Conservation (phyloP, 2,797 vertebrate genomes). For the Phoebastria nigripes region DNA sequence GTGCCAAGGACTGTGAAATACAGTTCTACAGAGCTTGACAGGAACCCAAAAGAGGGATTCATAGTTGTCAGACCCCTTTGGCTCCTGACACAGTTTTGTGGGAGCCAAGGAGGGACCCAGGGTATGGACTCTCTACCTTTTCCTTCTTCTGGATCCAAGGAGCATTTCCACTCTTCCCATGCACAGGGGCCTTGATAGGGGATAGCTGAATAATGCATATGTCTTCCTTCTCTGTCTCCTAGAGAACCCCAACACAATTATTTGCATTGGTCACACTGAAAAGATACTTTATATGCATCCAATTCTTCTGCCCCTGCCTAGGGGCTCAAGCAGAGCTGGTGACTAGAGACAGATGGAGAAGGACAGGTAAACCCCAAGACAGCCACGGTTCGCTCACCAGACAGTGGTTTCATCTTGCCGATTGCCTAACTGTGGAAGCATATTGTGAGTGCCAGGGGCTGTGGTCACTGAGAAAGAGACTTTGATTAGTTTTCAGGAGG, state of each 20-base stretch:
- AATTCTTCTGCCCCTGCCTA: background rate
- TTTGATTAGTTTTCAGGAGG: slow-evolving; percentile 37
- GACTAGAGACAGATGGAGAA: slow-evolving; percentile 3
- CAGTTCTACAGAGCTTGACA: background rate
- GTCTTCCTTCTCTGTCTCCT: background rate
- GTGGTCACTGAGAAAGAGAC: background rate
- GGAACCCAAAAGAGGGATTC: background rate
- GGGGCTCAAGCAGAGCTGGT: background rate
- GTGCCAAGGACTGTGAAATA: background rate
- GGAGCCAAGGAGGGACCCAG: background rate
- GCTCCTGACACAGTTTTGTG: background rate
- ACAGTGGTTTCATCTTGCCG: background rate
- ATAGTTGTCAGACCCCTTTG: background rate
- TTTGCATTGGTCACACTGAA: background rate
- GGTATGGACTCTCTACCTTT: background rate
- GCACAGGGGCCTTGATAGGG: background rate
- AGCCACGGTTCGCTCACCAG: background rate
- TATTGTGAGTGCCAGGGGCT: background rate
- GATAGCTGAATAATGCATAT: background rate
- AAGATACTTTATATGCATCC: background rate
- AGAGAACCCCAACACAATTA: background rate
- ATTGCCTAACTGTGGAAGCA: background rate
- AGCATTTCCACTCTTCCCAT: background rate
- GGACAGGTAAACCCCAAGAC: background rate
- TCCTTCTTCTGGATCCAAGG: background rate